Base-by-base conservation (phyloP, 2,888 invertebrate genomes). In the Tetranychus truncatus region DNA sequence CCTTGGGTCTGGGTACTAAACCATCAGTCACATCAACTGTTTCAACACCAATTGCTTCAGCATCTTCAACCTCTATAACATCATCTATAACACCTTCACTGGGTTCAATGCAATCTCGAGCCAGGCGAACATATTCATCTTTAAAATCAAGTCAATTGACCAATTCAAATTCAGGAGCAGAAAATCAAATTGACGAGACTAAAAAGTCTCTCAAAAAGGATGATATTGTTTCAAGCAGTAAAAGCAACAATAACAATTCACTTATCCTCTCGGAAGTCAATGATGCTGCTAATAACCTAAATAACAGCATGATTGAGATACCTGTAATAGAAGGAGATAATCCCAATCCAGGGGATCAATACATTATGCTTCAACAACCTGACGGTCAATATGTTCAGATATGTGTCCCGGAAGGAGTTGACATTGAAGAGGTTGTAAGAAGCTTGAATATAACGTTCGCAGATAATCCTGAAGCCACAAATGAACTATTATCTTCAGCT, bases 371-470 rank as follows among this genome's bases (percentile, higher is more conserved):
- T 46, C 73, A 73, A 21, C 73, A 73, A 65, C 73, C 73, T 0
- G 73, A 73, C 20, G 73, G 73, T 15, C 55, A 73, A 66, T 55
- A 18, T 20, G 46, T 73, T 11, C 73, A 73, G 21, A 46, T 73
- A n/a, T 24, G 21, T 34, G 34, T 73, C 20, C 73, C 73, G 8
- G 73, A 20, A 18, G 73, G 73, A 20, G 44, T 73, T 65, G 73
- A 73, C 55, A n/a, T 66, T 18, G 65, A 73, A n/a, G 73, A 73
- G 34, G 46, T 73, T 45, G 21, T 73, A 2, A 46, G 21, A 46
- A 73, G 34, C 44, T 21, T 73, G 8, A 55, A 73, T 46, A 21
- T 72, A 5, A 45, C 72, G 8, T 72, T n/a, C 20, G 11, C 55
- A 3, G 73, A 73, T 11, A 45, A 24, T 18, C 44, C 20, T 55